Evolutionary conservation across 1,140 invertebrate species (phyloP).

Genomic region (Pseudomyrmex flavicornis): DNA sequence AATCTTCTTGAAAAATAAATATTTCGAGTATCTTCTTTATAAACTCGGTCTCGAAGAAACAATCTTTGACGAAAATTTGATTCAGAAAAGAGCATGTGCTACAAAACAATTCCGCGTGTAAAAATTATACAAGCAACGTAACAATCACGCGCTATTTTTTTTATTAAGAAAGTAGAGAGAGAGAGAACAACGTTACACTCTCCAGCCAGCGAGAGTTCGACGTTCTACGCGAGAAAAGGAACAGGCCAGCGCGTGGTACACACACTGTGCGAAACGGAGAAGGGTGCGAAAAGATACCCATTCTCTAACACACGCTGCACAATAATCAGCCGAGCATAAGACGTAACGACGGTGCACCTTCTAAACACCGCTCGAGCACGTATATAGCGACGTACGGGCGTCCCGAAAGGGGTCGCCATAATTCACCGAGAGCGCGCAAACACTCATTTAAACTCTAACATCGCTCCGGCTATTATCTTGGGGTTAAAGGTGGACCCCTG

Average conservation of each 20-base stretch:
- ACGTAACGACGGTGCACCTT: constrained; percentile 54
- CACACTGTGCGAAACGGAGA: constrained; percentile 1
- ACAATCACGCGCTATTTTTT: background rate
- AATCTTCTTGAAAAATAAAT: background rate
- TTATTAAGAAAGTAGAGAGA: background rate
- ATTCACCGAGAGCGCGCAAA: constrained; percentile 78
- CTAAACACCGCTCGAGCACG: constrained; percentile 15
- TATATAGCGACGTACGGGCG: constrained; percentile 38
- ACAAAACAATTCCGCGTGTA: no score
- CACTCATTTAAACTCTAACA: constrained; percentile 79
- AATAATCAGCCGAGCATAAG: constrained; percentile 64
- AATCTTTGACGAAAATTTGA: no score
- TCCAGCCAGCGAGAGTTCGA: background rate
- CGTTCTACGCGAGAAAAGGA: constrained; percentile 15
- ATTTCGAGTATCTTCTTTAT: background rate
- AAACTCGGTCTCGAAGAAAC: background rate
- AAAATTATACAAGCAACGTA: background rate
- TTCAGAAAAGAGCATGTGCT: no score
- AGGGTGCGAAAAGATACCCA: constrained; percentile 12
- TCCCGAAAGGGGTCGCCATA: constrained; percentile 67
- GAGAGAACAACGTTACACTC: background rate
- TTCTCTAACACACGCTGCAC: constrained; percentile 28
- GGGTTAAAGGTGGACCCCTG: constrained; percentile 19
- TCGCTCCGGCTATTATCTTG: constrained; percentile 59
- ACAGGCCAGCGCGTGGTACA: constrained; percentile 26